Conservation (phyloP, 1,140 invertebrate genomes). For the Lepidotrigona ventralis region DNA sequence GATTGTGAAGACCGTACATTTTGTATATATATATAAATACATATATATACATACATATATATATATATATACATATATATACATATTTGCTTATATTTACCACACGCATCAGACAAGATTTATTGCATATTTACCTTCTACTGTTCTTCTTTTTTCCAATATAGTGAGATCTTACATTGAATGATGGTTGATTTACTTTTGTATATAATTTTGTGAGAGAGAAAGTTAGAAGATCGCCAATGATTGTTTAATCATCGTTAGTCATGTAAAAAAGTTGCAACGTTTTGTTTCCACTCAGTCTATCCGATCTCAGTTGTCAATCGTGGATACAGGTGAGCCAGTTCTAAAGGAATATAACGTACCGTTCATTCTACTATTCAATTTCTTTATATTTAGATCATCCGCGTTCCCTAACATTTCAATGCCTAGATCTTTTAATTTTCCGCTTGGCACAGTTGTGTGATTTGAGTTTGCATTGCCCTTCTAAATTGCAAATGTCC, state of each 20-base stretch:
- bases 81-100: slow-evolving; percentile 18
- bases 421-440: slow-evolving; percentile 33
- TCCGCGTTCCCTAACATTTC: slow-evolving; percentile 33
- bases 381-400: slow-evolving; percentile 49
- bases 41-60: fast-evolving
- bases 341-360: background rate
- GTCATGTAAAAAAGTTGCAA: background rate
- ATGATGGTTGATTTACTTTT: background rate
- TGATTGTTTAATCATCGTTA: background rate
- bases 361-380: slow-evolving; percentile 13
- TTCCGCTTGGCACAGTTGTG: slow-evolving; percentile 63
- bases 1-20: background rate
- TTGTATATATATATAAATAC: background rate
- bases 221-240: background rate
- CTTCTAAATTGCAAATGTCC: slow-evolving; percentile 36
- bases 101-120: slow-evolving; percentile 40
- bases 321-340: background rate
- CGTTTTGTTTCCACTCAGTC: background rate
- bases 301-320: background rate
- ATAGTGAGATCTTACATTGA: slow-evolving; percentile 2
- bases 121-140: slow-evolving; percentile 42
- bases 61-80: background rate
- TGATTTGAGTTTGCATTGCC: slow-evolving; percentile 62
- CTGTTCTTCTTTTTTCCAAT: slow-evolving; percentile 6
- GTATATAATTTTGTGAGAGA: background rate